A percentile compares a stretch with the other conserved stretches of the same genome.
These are phyloP conservation scores for Chesias legatella DNA, from an alignment of 2,888 invertebrate species.

Conservation along the genomic window DNA sequence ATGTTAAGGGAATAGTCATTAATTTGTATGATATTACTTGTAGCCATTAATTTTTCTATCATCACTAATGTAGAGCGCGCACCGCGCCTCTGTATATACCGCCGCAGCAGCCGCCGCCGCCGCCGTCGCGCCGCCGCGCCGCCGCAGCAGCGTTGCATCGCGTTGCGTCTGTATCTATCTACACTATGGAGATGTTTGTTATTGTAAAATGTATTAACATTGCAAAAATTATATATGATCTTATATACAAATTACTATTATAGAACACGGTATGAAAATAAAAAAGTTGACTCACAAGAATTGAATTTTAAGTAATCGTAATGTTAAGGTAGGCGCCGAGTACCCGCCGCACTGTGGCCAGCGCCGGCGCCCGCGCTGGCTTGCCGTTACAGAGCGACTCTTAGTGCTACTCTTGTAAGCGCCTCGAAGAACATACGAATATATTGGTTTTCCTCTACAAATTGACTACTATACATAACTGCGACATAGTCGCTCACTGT, in stretches of 20 bases:
- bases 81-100: slow-evolving; percentile 58
- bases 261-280: slow-evolving; percentile 79
- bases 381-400: slow-evolving; percentile 25
- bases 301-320: slow-evolving; percentile 72
- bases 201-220: slow-evolving; percentile 80
- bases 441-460: slow-evolving; percentile 23
- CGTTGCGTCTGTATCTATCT: slow-evolving; percentile 61
- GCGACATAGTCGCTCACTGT: slow-evolving; percentile 23
- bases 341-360: slow-evolving; percentile 43
- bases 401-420: slow-evolving; percentile 13
- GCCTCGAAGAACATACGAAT: slow-evolving; percentile 24
- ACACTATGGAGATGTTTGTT: slow-evolving; percentile 78
- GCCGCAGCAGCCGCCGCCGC: slow-evolving; percentile 12
- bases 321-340: slow-evolving; percentile 60
- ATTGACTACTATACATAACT: slow-evolving; percentile 17
- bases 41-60: slow-evolving; percentile 78
- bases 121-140: slow-evolving; percentile 2
- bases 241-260: slow-evolving; percentile 80
- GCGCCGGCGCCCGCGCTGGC: slow-evolving; percentile 34
- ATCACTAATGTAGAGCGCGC: slow-evolving; percentile 57
- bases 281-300: slow-evolving; percentile 78
- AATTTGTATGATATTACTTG: slow-evolving; percentile 80
- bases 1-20: slow-evolving; percentile 81
- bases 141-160: too few species aligned
- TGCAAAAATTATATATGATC: slow-evolving; percentile 80